These are phyloP conservation scores for Mycalesis mineus DNA, from an alignment of 2,888 invertebrate species.

Conservation along the genomic window DNA sequence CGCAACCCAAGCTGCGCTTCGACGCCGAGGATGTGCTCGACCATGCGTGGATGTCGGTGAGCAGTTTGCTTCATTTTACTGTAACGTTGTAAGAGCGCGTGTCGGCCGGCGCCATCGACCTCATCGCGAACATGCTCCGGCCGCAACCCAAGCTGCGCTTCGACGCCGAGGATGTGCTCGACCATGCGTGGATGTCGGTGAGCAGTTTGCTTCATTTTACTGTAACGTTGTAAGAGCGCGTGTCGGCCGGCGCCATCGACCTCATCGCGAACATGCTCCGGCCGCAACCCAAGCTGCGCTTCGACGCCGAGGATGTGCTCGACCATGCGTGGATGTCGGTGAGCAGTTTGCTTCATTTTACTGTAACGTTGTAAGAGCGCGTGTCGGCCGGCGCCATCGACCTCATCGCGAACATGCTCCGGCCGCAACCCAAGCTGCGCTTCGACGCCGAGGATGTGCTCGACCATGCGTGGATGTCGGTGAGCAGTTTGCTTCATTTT, in stretches of 20 bases:
- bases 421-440: constrained; percentile 91
- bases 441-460: constrained; percentile 95
- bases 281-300: constrained; percentile 90
- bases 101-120: constrained; percentile 77
- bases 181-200: constrained; percentile 91
- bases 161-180: constrained; percentile 94
- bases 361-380: too few species aligned
- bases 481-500: constrained; percentile 39
- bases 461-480: constrained; percentile 92
- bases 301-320: constrained; percentile 94
- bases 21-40: constrained; percentile 95
- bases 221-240: constrained; percentile 74
- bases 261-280: constrained; percentile 87
- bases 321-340: constrained; percentile 92
- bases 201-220: constrained; percentile 30
- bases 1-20: constrained; percentile 91
- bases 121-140: constrained; percentile 87
- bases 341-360: constrained; percentile 33
- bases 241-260: constrained; percentile 80
- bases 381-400: constrained; percentile 89
- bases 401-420: constrained; percentile 95
- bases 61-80: constrained; percentile 23
- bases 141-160: constrained; percentile 92
- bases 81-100: constrained; percentile 79
- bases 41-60: constrained; percentile 90